Evolutionary conservation across 2,113 vertebrate species (phyloP).

Genomic region (Recurvirostra avosetta): DNA sequence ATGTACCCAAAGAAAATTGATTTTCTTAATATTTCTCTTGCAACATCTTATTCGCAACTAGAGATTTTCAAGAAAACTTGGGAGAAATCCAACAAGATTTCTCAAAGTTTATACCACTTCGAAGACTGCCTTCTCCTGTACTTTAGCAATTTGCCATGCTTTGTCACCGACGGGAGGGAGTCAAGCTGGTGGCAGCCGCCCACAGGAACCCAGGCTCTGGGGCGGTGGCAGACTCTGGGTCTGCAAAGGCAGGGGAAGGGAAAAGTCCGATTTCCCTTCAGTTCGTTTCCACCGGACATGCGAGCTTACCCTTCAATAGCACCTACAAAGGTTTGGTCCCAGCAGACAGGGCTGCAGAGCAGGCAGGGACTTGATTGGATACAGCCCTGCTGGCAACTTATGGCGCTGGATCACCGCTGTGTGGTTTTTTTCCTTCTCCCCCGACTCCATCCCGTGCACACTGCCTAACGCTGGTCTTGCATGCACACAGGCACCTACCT

Average conservation of each 20-base stretch:
- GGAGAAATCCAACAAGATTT: background rate
- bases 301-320: fast-evolving
- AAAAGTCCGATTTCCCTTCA: background rate
- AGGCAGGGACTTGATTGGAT: fast-evolving
- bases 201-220: fast-evolving
- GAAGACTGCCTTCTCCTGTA: background rate
- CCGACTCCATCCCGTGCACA: fast-evolving
- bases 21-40: constrained; percentile 24
- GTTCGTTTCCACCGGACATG: fast-evolving
- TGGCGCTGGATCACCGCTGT: fast-evolving
- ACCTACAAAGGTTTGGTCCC: fast-evolving
- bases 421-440: background rate
- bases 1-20: background rate
- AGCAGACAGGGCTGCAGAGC: background rate
- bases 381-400: fast-evolving
- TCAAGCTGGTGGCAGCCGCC: fast-evolving
- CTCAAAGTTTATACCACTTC: background rate
- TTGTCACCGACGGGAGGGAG: background rate
- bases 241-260: background rate
- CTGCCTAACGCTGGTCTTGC: background rate
- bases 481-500: constrained; percentile 80
- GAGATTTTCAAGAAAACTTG: background rate
- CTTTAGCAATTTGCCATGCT: fast-evolving
- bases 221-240: fast-evolving
- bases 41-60: background rate